These are phyloP conservation scores for Chrysocyon brachyurus DNA, from an alignment of 2,797 vertebrate species.

Conservation along the genomic window DNA sequence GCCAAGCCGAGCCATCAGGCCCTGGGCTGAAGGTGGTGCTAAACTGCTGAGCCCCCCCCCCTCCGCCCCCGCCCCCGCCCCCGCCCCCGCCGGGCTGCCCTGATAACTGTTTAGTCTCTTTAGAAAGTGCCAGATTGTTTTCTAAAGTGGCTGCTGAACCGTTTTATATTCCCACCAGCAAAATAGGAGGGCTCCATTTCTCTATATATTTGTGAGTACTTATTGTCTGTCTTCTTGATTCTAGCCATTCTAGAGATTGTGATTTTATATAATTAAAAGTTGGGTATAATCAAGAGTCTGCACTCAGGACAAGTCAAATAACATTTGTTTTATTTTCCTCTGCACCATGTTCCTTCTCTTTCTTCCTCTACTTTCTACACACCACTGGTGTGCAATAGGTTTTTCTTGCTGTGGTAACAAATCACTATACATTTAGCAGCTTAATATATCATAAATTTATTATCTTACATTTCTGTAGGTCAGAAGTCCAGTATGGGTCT, in stretches of 20 bases:
- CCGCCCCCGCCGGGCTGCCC: no score
- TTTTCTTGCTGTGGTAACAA: background rate
- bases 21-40: no score
- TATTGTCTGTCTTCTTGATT: conserved; percentile 6
- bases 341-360: background rate
- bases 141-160: background rate
- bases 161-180: background rate
- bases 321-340: background rate
- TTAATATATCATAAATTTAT: background rate
- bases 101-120: background rate
- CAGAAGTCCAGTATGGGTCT: background rate
- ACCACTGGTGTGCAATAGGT: background rate
- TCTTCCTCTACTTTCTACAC: background rate
- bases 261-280: background rate
- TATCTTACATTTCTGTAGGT: background rate
- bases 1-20: no score
- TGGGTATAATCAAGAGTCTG: background rate
- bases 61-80: no score
- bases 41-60: no score
- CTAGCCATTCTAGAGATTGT: background rate
- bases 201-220: background rate
- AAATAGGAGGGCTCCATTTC: background rate
- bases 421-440: background rate
- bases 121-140: background rate
- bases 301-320: background rate